Evolutionary conservation across 1,140 invertebrate species (phyloP).

Genomic region (Brachionus paranguensis): DNA sequence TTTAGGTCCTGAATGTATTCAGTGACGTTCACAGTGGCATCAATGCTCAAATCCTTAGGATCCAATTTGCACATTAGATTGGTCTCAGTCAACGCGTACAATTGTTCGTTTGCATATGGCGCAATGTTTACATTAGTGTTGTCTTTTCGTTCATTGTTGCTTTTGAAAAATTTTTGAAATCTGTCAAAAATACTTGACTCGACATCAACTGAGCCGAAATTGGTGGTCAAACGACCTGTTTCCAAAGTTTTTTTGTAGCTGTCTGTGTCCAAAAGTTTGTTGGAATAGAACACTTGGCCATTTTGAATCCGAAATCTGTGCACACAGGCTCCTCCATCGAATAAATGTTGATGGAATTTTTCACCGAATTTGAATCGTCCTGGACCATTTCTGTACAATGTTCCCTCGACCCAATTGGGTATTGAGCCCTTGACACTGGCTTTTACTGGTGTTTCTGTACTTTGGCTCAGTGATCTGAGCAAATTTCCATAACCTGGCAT

Average conservation of each 20-base stretch:
- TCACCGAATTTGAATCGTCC: slow-evolving; percentile 71
- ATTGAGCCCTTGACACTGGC: slow-evolving; percentile 59
- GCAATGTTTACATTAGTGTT: slow-evolving; percentile 82
- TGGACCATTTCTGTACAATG: slow-evolving; percentile 73
- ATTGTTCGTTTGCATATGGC: slow-evolving; percentile 71
- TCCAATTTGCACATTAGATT: slow-evolving; percentile 73
- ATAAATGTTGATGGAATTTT: slow-evolving; percentile 66
- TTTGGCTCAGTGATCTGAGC: background rate
- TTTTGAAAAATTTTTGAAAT: slow-evolving; percentile 43
- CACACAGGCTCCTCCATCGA: slow-evolving; percentile 75
- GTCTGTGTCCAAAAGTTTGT: slow-evolving; percentile 59
- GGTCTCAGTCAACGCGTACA: slow-evolving; percentile 73
- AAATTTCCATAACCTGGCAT: slow-evolving; percentile 22
- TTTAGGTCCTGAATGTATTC: slow-evolving; percentile 41
- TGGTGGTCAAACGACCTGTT: slow-evolving; percentile 39
- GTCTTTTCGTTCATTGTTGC: slow-evolving; percentile 59
- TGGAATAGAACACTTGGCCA: slow-evolving; percentile 63
- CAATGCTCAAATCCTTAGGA: slow-evolving; percentile 63
- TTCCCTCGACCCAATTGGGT: slow-evolving; percentile 72
- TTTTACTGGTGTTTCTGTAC: slow-evolving; percentile 8
- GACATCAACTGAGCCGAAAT: slow-evolving; percentile 14
- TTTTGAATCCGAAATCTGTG: slow-evolving; percentile 63
- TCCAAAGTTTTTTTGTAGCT: slow-evolving; percentile 23
- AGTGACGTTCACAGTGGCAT: slow-evolving; percentile 56
- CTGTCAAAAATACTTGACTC: slow-evolving; percentile 41